Conservation (phyloP, 1,140 invertebrate genomes). For the Leptopilina clavipes region DNA sequence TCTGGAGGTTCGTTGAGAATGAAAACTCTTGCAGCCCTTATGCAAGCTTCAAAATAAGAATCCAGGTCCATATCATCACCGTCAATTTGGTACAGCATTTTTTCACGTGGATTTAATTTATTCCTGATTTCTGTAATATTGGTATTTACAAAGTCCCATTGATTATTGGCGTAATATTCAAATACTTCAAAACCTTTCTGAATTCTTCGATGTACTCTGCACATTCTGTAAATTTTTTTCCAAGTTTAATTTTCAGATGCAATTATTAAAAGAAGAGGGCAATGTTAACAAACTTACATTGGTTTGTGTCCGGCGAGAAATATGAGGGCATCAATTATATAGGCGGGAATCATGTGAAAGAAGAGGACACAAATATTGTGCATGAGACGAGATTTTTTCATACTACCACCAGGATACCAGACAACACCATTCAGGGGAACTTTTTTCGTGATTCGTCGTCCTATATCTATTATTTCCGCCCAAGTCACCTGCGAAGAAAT, state of each 20-base stretch:
- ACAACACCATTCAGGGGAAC: constrained; percentile 86
- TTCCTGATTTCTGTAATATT: constrained; percentile 75
- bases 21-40: constrained; percentile 82
- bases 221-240: constrained; percentile 76
- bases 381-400: constrained; percentile 85
- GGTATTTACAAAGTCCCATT: constrained; percentile 87
- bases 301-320: constrained; percentile 87
- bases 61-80: constrained; percentile 83
- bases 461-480: constrained; percentile 89
- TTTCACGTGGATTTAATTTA: constrained; percentile 80
- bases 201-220: constrained; percentile 84
- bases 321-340: constrained; percentile 85
- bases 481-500: constrained; percentile 80
- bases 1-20: constrained; percentile 90
- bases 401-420: constrained; percentile 93
- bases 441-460: constrained; percentile 83
- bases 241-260: constrained; percentile 31
- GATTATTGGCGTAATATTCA: constrained; percentile 90
- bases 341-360: constrained; percentile 90
- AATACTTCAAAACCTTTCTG: constrained; percentile 89
- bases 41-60: constrained; percentile 84
- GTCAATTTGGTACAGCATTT: constrained; percentile 80
- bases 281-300: constrained; percentile 81
- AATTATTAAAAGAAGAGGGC: too few species aligned
- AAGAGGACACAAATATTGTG: constrained; percentile 88